Percentiles rank a stretch among this genome's conserved stretches.
Conservation (phyloP, 2,113 vertebrate genomes). For the Notarius quadriscutis region DNA sequence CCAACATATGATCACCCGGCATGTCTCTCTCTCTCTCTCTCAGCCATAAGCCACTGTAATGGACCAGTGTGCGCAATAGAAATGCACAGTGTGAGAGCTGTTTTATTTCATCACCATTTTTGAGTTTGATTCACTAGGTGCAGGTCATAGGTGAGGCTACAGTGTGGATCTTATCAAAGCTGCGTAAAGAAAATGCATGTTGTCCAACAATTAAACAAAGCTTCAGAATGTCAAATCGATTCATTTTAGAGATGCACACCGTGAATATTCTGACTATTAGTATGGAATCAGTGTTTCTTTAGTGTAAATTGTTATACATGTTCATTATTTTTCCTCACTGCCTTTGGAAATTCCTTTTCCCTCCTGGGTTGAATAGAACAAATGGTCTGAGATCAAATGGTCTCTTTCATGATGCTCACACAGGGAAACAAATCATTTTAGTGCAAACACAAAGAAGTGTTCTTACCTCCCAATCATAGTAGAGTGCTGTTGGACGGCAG, state of each 20-base stretch:
- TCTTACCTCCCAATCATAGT: conserved; percentile 98
- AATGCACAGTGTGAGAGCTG: background rate
- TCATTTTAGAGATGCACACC: background rate
- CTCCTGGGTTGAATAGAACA: background rate
- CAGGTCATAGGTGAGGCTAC: background rate
- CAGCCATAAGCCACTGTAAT: conserved; percentile 29
- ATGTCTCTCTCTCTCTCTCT: conserved; percentile 36
- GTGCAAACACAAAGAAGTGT: conserved; percentile 1
- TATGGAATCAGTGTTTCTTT: background rate
- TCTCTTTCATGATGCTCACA: background rate
- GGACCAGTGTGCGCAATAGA: background rate
- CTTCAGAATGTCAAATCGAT: background rate
- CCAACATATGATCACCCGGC: conserved; percentile 28
- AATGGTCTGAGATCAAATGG: background rate
- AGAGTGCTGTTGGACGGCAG: conserved; percentile 97
- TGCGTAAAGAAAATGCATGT: background rate
- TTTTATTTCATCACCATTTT: background rate
- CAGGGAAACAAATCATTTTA: background rate
- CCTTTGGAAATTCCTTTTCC: background rate
- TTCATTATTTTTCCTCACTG: background rate
- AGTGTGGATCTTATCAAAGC: background rate
- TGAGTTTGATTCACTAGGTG: background rate
- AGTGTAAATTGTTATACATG: background rate
- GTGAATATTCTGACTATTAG: background rate
- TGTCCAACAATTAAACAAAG: background rate